Evolutionary conservation across 2,888 invertebrate genomes (phyloP), one percentile per base, ranked within the genome.

Genomic region (Rapana venosa): DNA sequence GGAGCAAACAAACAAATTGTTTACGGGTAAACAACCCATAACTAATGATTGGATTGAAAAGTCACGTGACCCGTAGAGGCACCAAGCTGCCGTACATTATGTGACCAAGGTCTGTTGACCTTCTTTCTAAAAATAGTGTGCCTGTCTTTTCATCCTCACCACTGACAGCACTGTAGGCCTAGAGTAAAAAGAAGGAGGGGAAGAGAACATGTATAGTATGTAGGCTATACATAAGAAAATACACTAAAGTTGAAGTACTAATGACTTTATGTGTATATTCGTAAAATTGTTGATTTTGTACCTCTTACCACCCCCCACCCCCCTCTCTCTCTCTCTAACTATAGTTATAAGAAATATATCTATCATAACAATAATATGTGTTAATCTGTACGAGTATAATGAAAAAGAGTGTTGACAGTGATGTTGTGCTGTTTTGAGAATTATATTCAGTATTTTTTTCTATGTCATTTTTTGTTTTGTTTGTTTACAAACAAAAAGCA

Each of bases 1-100:
- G 94, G 95, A 93, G 95, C 94, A 94, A 95, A 94, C 94, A 94
- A 94, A 94, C 94, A 94, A 94, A 91, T 94, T 94, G 94, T 94
- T 94, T 94, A 94, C 93, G 91, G 93, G 93, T 94, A 94, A 94
- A 94, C 94, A 94, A 94, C 93, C 91, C 92, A 92, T 93, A 93
- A 93, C 91, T 93, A 93, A 92, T 93, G 94, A 94, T 94, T 94
- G 94, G 94, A 92, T 94, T 94, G 92, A 93, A 92, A 92, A 90
- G 92, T 93, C 94, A 94, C 94, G 94, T 94, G 94, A 93, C 92
- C 91, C 92, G 92, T 85, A 88, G 91, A 91, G 91, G 90, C 91
- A 91, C 91, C 90, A 90, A 90, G 91, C 91, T 90, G 90, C 90
- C 90, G 90, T 90, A 89, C 91, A 91, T 91, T 91, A 92, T 92